These are phyloP conservation scores for Dasyurus viverrinus DNA, from an alignment of 2,113 vertebrate genomes.

Conservation along the genomic window DNA sequence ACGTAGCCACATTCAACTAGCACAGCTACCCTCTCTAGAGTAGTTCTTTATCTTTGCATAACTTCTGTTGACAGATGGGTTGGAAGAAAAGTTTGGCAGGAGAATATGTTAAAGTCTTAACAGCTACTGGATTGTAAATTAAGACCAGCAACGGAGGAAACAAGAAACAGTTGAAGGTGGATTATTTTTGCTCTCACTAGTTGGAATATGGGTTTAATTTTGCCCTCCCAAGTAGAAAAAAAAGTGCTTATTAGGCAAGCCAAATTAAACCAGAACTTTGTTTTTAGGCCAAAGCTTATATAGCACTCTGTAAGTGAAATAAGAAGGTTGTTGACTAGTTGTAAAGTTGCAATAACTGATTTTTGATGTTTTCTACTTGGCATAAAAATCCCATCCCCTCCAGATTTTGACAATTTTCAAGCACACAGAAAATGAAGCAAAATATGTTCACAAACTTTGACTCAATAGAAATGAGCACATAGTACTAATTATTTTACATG, in stretches of 20 bases:
- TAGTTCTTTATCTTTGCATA: not conserved
- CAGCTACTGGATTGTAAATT: not conserved
- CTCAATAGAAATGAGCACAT: not conserved
- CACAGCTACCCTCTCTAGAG: not conserved
- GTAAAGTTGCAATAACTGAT: not conserved
- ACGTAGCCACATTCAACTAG: not conserved
- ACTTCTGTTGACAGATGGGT: conserved; percentile 11
- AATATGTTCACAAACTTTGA: not conserved
- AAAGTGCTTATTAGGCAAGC: not conserved
- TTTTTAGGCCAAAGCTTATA: not conserved
- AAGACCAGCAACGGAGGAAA: not conserved
- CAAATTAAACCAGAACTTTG: not conserved
- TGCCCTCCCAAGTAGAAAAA: not conserved
- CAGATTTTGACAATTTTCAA: not conserved
- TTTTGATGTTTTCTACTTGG: not conserved
- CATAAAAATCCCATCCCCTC: not conserved
- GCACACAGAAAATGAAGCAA: not conserved
- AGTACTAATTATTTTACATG: not conserved
- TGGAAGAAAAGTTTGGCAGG: conserved; percentile 32
- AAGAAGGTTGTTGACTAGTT: not conserved
- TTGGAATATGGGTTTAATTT: conserved; percentile 7
- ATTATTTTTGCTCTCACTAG: not conserved
- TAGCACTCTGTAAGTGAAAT: not conserved
- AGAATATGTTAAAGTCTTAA: not conserved
- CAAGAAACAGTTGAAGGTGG: not conserved